A percentile compares a stretch with the other conserved stretches of the same genome.
These are phyloP conservation scores for Typhlichthys subterraneus DNA, from an alignment of 2,797 vertebrate species.

Conservation along the genomic window DNA sequence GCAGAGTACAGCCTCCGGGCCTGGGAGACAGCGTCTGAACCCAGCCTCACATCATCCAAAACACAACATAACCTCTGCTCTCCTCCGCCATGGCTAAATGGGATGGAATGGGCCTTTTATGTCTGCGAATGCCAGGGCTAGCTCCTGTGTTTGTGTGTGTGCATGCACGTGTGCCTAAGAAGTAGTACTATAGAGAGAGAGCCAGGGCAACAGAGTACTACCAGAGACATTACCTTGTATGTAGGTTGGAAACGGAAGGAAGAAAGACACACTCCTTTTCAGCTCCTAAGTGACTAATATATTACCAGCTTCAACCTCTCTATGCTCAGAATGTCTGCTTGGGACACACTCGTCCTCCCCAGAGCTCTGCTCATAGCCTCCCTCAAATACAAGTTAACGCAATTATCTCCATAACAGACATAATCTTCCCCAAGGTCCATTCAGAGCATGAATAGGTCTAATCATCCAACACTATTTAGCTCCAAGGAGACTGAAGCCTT, in stretches of 20 bases:
- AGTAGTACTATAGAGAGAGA: neutral
- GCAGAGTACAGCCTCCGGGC: constrained; percentile 31
- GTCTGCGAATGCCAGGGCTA: neutral
- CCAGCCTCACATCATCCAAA: constrained; percentile 25
- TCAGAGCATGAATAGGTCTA: constrained; percentile 64
- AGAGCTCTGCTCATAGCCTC: constrained; percentile 38
- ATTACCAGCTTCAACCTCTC: constrained; percentile 28
- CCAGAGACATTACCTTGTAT: neutral
- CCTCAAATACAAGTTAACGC: constrained; percentile 56
- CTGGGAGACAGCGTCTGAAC: constrained; percentile 24
- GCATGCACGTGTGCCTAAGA: constrained; percentile 4
- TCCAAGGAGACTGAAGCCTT: constrained; percentile 50
- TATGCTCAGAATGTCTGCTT: constrained; percentile 27
- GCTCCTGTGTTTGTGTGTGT: constrained; percentile 5
- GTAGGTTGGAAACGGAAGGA: constrained; percentile 25
- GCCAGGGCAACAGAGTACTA: neutral
- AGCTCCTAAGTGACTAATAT: constrained; percentile 41
- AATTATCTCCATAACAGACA: constrained; percentile 67
- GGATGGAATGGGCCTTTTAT: neutral
- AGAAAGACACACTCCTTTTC: constrained; percentile 18
- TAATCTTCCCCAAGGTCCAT: constrained; percentile 65
- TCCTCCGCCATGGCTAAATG: constrained; percentile 7
- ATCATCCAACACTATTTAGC: constrained; percentile 57
- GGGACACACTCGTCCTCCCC: constrained; percentile 29
- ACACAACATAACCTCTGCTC: constrained; percentile 31